Conservation (phyloP, 2,797 vertebrate species). For the Steatocranus sp. region DNA sequence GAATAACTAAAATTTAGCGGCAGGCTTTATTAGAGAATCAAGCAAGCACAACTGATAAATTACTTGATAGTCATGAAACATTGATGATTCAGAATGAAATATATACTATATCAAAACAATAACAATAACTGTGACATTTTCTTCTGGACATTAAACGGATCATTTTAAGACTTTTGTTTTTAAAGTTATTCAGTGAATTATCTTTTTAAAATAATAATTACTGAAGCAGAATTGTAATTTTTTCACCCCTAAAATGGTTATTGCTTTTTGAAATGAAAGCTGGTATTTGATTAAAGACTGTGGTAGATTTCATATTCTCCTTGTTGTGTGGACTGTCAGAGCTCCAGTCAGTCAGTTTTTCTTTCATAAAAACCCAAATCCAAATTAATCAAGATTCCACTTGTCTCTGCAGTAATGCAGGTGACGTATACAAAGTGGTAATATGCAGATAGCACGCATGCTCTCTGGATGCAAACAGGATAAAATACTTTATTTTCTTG, state of each 20-base stretch:
- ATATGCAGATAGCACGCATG: not conserved
- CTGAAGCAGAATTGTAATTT: not conserved
- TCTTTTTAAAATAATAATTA: not conserved
- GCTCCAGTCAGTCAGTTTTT: not conserved
- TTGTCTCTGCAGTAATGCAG: conserved; percentile 17
- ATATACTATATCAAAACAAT: not conserved
- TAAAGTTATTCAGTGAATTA: not conserved
- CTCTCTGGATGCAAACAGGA: not conserved
- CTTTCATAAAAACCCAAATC: conserved; percentile 1
- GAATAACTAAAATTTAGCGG: not conserved
- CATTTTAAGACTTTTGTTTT: not conserved
- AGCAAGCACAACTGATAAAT: not conserved
- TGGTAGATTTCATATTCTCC: conserved; percentile 20
- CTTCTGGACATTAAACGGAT: not conserved
- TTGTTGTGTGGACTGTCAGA: conserved; percentile 19
- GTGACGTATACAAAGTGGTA: not conserved
- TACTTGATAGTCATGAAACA: not conserved
- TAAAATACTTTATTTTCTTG: not conserved
- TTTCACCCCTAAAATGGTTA: not conserved
- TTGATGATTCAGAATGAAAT: not conserved
- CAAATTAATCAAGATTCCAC: conserved; percentile 15
- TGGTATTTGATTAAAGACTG: conserved; percentile 36
- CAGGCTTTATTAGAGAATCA: not conserved
- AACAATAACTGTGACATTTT: not conserved
- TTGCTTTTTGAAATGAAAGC: conserved; percentile 9